These are phyloP conservation scores for Notarius quadriscutis DNA, from an alignment of 2,113 vertebrate species.

Conservation along the genomic window DNA sequence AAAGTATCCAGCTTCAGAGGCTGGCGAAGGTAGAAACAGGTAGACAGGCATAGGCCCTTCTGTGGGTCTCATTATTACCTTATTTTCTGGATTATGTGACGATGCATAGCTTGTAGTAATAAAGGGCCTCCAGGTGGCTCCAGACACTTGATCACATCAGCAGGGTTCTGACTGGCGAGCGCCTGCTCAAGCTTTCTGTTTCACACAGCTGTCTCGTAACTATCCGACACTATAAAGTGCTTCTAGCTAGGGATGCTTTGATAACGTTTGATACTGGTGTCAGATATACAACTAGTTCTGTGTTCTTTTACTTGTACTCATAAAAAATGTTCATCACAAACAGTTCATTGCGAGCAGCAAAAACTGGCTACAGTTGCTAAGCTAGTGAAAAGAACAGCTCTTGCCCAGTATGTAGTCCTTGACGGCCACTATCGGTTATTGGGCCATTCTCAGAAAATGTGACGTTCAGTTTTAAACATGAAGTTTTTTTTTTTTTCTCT, in stretches of 20 bases:
- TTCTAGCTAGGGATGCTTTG: neutral
- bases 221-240: no score
- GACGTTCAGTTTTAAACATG: no score
- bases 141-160: slow-evolving; percentile 2
- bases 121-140: neutral
- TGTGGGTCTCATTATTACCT: neutral
- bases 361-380: neutral
- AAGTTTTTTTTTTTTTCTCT: no score
- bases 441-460: no score
- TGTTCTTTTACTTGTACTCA: neutral
- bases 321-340: neutral
- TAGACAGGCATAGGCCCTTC: no score
- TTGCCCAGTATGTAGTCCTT: neutral
- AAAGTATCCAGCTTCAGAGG: neutral
- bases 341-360: neutral
- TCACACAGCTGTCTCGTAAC: neutral
- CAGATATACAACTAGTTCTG: neutral
- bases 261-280: neutral
- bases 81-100: neutral
- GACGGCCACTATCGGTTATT: neutral
- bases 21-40: neutral
- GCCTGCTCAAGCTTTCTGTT: slow-evolving; percentile 9
- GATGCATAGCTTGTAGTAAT: neutral
- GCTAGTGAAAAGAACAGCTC: neutral
- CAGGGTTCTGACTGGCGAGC: slow-evolving; percentile 6